These are phyloP conservation scores for Ladona fulva DNA, from an alignment of 1,140 invertebrate species.

Conservation along the genomic window DNA sequence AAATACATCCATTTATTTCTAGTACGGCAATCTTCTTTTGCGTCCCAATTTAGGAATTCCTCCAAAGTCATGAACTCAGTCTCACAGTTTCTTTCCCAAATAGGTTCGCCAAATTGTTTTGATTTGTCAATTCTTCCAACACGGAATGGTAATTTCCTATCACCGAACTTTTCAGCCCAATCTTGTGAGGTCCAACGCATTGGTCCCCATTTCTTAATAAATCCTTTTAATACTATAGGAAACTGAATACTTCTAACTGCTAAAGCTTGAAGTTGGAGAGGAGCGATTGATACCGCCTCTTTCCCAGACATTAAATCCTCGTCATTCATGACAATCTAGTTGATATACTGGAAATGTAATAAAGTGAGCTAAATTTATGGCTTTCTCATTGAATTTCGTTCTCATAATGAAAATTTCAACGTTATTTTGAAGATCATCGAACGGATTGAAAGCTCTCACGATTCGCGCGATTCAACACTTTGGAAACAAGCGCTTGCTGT, in stretches of 20 bases:
- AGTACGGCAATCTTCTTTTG: constrained; percentile 20
- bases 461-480: no score
- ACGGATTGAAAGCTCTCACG: no score
- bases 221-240: neutral
- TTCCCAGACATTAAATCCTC: no score
- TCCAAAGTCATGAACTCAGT: constrained; percentile 45
- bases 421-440: no score
- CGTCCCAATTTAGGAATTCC: constrained; percentile 47
- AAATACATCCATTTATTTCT: constrained; percentile 60
- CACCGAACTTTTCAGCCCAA: constrained; percentile 34
- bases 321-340: no score
- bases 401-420: no score
- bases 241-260: neutral
- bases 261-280: neutral
- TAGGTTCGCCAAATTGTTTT: constrained; percentile 44
- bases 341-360: no score
- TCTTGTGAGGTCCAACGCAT: constrained; percentile 37
- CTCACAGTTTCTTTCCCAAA: constrained; percentile 63
- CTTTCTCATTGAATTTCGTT: no score
- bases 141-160: constrained; percentile 38
- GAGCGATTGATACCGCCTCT: no score
- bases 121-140: constrained; percentile 32
- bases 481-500: no score
- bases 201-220: neutral
- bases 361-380: no score